Evolutionary conservation across 1,140 invertebrate genomes (phyloP), one percentile per base, ranked within the genome.

Genomic region (Anthonomus grandis): DNA sequence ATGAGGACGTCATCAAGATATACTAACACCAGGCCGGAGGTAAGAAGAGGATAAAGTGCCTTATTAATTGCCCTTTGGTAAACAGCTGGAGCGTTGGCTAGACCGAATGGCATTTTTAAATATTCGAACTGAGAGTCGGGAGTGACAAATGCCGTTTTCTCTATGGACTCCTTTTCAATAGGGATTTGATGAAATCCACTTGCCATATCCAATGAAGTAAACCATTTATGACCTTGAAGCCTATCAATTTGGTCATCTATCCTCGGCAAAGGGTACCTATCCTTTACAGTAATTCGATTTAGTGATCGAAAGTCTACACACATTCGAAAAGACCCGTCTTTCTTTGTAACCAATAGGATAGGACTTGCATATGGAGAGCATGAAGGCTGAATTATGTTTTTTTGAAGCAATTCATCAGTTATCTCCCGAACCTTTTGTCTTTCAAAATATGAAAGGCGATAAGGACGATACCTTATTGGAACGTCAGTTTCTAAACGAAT

Each of bases 231-330:
- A 10, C 36, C 49, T 48, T 57, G 31, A 1, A 69, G 36, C 24
- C 27, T 39, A 45, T 69, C 62, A 9, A 69, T 45, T 9, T 60
- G 22, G 37, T 68, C 65, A 36, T 69, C 64, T 19, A 68, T 66
- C 6, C 61, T 15, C 6, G 65, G 64, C 10, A 66, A n/a, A 8
- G 67, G 65, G 62, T 56, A 66, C 8, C 57, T 37, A 15, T 65
- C 62, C 49, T 63, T 65, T 15, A 62, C 18, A 9, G 66, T 42
- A 13, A 62, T 60, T 3, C 47, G 49, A 49, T 70, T 70, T 22
- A 70, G 22, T 18, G 46, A 51, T 36, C 63, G 37, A 44, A 62
- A 68, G 36, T 69, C 66, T 0, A 69, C 39, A 39, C 62, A 67
- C 6, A 69, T 25, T 38, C 65, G 51, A 6, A 22, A 5, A 12